A percentile compares a stretch with the other conserved stretches of the same genome.
These are phyloP conservation scores for Rhogogaster chlorosoma DNA, from an alignment of 2,888 invertebrate species.

Conservation along the genomic window DNA sequence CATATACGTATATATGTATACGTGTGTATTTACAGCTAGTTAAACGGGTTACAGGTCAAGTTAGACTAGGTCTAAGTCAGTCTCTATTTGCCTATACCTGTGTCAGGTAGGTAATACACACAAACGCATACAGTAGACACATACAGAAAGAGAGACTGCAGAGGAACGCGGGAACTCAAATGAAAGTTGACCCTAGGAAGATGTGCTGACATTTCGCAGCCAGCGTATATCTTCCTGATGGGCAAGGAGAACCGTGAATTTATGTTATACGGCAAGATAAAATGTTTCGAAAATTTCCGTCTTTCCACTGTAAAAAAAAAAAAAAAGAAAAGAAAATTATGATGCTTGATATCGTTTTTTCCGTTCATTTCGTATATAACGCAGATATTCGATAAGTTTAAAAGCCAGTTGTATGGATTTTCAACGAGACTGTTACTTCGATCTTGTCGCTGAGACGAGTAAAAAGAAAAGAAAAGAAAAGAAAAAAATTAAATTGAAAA, in stretches of 20 bases:
- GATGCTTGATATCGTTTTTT: too few relatives aligned
- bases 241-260: background rate
- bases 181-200: constrained; percentile 50
- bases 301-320: background rate
- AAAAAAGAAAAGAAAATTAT: background rate
- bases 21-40: background rate
- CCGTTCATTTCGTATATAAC: too few relatives aligned
- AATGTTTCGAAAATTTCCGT: background rate
- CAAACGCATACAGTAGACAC: background rate
- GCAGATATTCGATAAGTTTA: too few relatives aligned
- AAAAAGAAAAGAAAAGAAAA: background rate
- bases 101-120: background rate
- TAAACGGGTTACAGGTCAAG: background rate
- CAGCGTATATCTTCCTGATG: background rate
- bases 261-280: background rate
- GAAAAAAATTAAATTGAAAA: background rate
- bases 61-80: background rate
- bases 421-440: too few relatives aligned
- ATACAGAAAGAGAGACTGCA: background rate
- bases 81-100: background rate
- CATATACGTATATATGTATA: background rate
- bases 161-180: constrained; percentile 32
- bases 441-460: too few relatives aligned
- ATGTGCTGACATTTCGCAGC: constrained; percentile 48
- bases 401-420: too few relatives aligned